These are phyloP conservation scores for Perognathus longimembris DNA, from an alignment of 2,113 vertebrate genomes.

Conservation along the genomic window DNA sequence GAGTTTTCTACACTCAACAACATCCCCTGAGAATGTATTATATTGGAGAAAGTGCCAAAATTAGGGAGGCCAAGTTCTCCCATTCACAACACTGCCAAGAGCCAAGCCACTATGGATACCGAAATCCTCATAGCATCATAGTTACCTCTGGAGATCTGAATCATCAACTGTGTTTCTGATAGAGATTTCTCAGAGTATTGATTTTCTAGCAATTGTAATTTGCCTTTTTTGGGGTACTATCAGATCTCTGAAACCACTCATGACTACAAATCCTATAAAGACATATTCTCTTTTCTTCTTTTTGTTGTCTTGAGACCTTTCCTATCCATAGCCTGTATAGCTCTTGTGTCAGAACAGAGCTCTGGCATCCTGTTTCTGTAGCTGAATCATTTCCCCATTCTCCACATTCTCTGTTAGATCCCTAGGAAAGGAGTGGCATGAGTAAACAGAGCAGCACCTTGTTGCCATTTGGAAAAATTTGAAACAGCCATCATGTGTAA, in stretches of 20 bases:
- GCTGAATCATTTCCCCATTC: neutral
- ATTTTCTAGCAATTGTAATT: neutral
- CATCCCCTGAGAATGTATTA: constrained; percentile 15
- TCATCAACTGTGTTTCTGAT: neutral
- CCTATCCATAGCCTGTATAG: neutral
- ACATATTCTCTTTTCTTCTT: constrained; percentile 13
- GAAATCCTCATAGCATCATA: neutral
- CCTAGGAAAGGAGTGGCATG: too few relatives aligned
- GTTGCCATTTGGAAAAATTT: constrained; percentile 19
- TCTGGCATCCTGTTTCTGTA: neutral
- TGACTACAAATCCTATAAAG: constrained; percentile 24
- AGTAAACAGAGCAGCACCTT: constrained; percentile 5
- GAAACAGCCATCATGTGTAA: neutral
- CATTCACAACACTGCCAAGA: constrained; percentile 35
- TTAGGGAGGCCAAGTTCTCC: neutral
- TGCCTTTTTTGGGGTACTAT: neutral
- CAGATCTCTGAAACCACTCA: neutral
- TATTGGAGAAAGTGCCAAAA: constrained; percentile 35
- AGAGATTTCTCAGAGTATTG: neutral
- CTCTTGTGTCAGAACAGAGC: neutral
- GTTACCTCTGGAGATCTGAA: constrained; percentile 1
- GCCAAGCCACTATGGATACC: neutral
- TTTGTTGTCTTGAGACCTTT: constrained; percentile 45
- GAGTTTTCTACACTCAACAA: neutral
- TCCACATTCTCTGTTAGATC: too few relatives aligned